Percentiles rank a stretch among this genome's conserved stretches.
These are phyloP conservation scores for Spodoptera frugiperda DNA, from an alignment of 1,140 invertebrate genomes.

Conservation along the genomic window DNA sequence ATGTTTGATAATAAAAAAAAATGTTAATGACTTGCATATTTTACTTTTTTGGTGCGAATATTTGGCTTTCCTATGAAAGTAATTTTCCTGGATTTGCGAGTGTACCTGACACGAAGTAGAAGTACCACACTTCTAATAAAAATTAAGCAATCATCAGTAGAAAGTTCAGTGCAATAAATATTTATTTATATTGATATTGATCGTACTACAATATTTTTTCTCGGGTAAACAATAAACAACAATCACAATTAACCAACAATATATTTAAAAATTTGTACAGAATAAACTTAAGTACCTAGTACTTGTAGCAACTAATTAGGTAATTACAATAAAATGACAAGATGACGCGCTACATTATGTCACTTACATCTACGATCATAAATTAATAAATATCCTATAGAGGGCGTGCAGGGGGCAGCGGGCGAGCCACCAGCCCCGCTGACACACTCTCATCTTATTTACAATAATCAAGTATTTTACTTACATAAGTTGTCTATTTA, in stretches of 20 bases:
- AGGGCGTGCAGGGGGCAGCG: neutral
- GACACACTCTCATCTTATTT: conserved; percentile 17
- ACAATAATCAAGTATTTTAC: conserved; percentile 32
- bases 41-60: no score
- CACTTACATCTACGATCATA: conserved; percentile 38
- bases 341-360: conserved; percentile 46
- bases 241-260: conserved; percentile 70
- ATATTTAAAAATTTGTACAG: conserved; percentile 81
- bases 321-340: conserved; percentile 57
- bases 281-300: conserved; percentile 63
- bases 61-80: no score
- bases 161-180: no score
- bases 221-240: neutral
- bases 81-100: no score
- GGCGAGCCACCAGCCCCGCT: neutral
- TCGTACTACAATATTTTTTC: no score
- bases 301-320: conserved; percentile 58
- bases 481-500: conserved; percentile 51
- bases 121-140: no score
- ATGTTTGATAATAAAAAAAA: no score
- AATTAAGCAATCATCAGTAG: no score
- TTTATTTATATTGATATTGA: no score
- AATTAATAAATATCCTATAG: conserved; percentile 30
- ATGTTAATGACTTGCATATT: no score
- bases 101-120: no score